phyloP scores from a whole-genome alignment of 2,797 vertebrate species.

The Cetoscarus ocellatus region DNA sequence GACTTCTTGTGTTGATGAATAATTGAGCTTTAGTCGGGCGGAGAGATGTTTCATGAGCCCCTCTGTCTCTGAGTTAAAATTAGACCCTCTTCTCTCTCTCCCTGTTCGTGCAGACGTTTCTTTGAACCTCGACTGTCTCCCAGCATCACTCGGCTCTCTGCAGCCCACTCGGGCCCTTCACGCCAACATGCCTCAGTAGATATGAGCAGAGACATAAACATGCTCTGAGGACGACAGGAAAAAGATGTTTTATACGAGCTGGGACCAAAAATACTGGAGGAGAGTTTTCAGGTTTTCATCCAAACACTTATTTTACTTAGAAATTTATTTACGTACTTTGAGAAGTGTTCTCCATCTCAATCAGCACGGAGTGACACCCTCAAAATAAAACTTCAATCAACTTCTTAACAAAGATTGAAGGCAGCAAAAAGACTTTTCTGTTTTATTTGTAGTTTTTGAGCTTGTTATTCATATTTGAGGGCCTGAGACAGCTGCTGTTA shows the following conservation, averaged over 20 bases:
- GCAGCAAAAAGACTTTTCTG: too few relatives aligned
- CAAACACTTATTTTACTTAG: too few relatives aligned
- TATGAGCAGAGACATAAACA: constrained; percentile 59
- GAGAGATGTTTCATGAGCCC: constrained; percentile 76
- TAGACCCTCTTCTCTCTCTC: constrained; percentile 64
- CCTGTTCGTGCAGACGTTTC: constrained; percentile 59
- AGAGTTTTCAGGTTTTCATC: too few relatives aligned
- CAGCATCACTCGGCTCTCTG: constrained; percentile 71
- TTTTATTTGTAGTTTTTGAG: too few relatives aligned
- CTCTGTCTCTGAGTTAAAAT: constrained; percentile 82
- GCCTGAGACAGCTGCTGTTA: too few relatives aligned
- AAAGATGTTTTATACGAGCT: constrained; percentile 19
- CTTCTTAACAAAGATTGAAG: too few relatives aligned
- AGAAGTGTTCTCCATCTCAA: too few relatives aligned
- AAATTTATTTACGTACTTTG: too few relatives aligned
- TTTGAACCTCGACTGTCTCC: constrained; percentile 77
- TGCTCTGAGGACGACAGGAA: constrained; percentile 44
- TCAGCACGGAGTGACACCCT: too few relatives aligned
- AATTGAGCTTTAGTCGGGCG: constrained; percentile 79
- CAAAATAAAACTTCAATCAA: too few relatives aligned
- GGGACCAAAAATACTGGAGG: too few relatives aligned
- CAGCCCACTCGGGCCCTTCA: constrained; percentile 72
- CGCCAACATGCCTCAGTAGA: constrained; percentile 61
- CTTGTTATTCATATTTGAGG: too few relatives aligned
- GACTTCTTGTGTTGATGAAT: constrained; percentile 82